Evolutionary conservation across 2,888 invertebrate genomes (phyloP).

Genomic region (Dinocampus coccinellae): DNA sequence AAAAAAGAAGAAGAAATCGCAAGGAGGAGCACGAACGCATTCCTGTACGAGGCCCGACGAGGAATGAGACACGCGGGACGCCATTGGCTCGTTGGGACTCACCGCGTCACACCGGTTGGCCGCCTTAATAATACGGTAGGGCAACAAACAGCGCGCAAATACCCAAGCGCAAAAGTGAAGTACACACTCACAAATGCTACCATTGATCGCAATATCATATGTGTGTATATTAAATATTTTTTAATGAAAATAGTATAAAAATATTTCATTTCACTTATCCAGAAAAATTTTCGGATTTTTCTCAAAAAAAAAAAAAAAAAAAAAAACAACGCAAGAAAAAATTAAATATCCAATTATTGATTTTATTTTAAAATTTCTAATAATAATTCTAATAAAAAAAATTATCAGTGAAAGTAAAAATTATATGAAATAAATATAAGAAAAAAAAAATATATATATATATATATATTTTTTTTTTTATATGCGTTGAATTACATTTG

Average conservation of each 20-base stretch:
- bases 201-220: conserved; percentile 34
- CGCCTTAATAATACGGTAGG: conserved; percentile 66
- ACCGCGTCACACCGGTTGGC: conserved; percentile 68
- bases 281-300: too few species aligned
- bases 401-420: too few species aligned
- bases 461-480: not conserved
- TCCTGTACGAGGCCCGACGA: conserved; percentile 50
- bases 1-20: conserved; percentile 8
- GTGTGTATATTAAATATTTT: not conserved
- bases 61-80: conserved; percentile 56
- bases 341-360: too few species aligned
- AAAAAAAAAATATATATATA: not conserved
- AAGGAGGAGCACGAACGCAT: conserved; percentile 57
- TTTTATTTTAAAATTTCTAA: too few species aligned
- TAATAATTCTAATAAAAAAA: too few species aligned
- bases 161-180: conserved; percentile 25
- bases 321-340: too few species aligned
- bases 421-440: not conserved
- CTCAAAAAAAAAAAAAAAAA: too few species aligned
- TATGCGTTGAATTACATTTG: conserved; percentile 14
- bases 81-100: conserved; percentile 62
- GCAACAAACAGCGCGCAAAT: conserved; percentile 39
- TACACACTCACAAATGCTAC: conserved; percentile 45
- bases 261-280: too few species aligned
- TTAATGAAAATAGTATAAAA: too few species aligned